Percentiles rank a stretch among this genome's conserved stretches.
Evolutionary conservation across 1,140 invertebrate genomes (phyloP).

Genomic region (Drosophila aff.): DNA sequence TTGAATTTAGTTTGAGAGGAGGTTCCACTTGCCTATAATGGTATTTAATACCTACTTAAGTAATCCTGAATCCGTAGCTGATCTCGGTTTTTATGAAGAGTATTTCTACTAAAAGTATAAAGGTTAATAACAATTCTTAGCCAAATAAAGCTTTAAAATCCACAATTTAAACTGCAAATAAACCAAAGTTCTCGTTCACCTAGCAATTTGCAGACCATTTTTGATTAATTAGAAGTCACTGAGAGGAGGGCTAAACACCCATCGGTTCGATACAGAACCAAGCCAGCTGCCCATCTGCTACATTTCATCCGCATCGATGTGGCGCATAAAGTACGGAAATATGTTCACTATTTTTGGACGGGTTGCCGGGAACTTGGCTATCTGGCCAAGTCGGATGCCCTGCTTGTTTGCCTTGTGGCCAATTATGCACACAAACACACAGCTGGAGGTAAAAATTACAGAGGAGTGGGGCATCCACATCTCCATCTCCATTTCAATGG

Average conservation of each 20-base stretch:
- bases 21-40: background rate
- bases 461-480: constrained; percentile 16
- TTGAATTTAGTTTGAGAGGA: background rate
- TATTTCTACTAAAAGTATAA: background rate
- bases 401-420: constrained; percentile 51
- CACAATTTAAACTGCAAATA: background rate
- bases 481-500: constrained; percentile 6
- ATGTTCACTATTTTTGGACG: constrained; percentile 75
- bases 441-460: constrained; percentile 59
- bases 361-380: constrained; percentile 48
- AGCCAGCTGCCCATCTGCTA: constrained; percentile 49
- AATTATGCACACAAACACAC: constrained; percentile 63
- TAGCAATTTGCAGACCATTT: background rate
- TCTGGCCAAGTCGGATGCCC: constrained; percentile 30
- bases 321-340: constrained; percentile 67
- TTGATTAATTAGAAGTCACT: constrained; percentile 10
- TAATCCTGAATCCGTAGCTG: background rate
- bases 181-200: background rate
- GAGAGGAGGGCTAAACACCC: background rate
- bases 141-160: background rate
- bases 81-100: background rate
- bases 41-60: no score
- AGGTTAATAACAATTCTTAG: background rate
- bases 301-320: constrained; percentile 70
- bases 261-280: background rate